These are phyloP conservation scores for Sesamia nonagrioides DNA, from an alignment of 1,140 invertebrate species.

Conservation along the genomic window DNA sequence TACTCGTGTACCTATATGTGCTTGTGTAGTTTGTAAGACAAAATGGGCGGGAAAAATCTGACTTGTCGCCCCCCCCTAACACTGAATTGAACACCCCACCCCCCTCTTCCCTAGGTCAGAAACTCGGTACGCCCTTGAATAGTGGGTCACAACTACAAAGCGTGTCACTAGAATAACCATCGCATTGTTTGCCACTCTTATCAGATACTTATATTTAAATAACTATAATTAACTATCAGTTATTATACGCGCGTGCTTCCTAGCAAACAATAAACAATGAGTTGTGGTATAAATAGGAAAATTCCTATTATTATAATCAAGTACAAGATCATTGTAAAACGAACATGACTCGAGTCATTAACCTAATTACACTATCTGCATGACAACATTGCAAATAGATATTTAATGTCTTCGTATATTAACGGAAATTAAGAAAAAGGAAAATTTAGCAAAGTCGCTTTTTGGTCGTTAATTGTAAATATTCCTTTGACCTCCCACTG, in stretches of 20 bases:
- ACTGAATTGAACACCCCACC: too few relatives aligned
- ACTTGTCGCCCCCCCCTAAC: too few relatives aligned
- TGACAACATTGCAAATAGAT: constrained; percentile 73
- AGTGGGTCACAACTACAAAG: not conserved
- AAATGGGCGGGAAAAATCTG: too few relatives aligned
- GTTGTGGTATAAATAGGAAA: constrained; percentile 76
- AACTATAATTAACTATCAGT: constrained; percentile 15
- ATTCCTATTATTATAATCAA: constrained; percentile 78
- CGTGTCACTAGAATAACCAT: constrained; percentile 5
- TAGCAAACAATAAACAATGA: constrained; percentile 57
- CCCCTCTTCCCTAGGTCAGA: too few relatives aligned
- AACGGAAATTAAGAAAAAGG: constrained; percentile 72
- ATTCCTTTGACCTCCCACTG: constrained; percentile 52
- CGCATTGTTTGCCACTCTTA: not conserved
- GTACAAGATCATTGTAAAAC: constrained; percentile 65
- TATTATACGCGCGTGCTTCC: constrained; percentile 30
- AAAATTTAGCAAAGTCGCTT: constrained; percentile 80
- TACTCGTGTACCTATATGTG: too few relatives aligned
- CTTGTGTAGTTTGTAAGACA: too few relatives aligned
- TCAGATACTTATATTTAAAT: constrained; percentile 36
- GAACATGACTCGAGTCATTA: constrained; percentile 70
- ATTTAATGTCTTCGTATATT: constrained; percentile 78
- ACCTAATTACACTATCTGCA: constrained; percentile 76
- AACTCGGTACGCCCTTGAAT: too few relatives aligned
- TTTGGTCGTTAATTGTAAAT: constrained; percentile 57